Evolutionary conservation across 2,797 vertebrate species (phyloP), one percentile per base, ranked within the genome.

Genomic region (Allobates femoralis): DNA sequence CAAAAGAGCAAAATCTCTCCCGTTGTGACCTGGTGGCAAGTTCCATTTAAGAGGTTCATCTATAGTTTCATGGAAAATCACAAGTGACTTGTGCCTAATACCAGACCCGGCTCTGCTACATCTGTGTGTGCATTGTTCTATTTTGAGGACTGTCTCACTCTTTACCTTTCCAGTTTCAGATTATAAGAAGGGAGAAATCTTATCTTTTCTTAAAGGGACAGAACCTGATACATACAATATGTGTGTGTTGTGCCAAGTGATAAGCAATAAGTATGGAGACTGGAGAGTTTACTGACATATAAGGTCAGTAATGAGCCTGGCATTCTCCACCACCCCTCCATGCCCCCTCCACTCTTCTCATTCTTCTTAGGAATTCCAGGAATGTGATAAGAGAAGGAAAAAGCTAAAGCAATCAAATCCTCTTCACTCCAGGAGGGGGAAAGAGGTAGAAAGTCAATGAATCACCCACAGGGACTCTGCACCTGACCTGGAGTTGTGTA

Each of bases 321-420:
- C 34, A 46, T 28, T 30, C 26, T 58, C 12, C 26, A 23, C 34
- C 64, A 66, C 46, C 46, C 69, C 32, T 66, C 23, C 64, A n/a
- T 78, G 28, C 53, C 34, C 64, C 32, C 64, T 58, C 58, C 64
- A 10, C 37, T 60, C 77, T 28, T 67, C 34, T 75, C 80, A 80
- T 78, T 80, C 80, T 55, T 78, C 34, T 84, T 71, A 21, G 81
- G 86, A 87, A 87, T 87, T 46, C 37, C 16, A 30, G 21, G 81
- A 87, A 87, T 87, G 81, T 66, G 86, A 87, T 87, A 87, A 87
- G 81, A 78, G 74, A 75, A 79, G 80, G 51, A 87, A 23, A 87
- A 84, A 84, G 74, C 66, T 56, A 64, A 79, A 64, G 86, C 41
- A 83, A 84, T 75, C 8, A 73, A 87, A 84, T 84, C 81, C 85